Evolutionary conservation across 2,888 invertebrate species (phyloP), one percentile per base, ranked within the genome.

Genomic region (Ceraclea dissimilis): DNA sequence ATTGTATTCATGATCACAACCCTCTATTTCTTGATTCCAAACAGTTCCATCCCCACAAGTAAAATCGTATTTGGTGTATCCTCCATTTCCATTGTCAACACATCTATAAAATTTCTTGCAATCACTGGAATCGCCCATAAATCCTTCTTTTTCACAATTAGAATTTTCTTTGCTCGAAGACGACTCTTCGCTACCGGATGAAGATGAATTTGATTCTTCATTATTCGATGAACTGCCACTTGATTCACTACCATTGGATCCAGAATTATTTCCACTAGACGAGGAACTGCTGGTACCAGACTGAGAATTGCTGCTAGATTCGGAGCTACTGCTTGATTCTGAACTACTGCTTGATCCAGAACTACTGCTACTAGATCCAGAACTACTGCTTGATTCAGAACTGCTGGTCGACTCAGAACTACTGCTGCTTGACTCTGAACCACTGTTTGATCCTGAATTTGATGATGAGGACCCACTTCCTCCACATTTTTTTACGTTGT

Each of bases 1-100:
- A 56, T 80, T 79, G 75, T 81, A 82, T 31, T 72, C 72, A 63
- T 80, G 75, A 66, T 79, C 78, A 63, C 85, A 85, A 1, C 74
- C 73, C 64, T 77, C 73, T 53, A 76, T 73, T 34, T 76, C 69
- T 62, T 78, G 66, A 65, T 83, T 82, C 81, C 81, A 83, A 34
- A 78, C 80, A 2, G 82, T 82, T 21, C 80, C 81, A 48, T 75
- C 73, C 5, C 80, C 79, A 64, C 82, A 82, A n/a, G 69, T 67
- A 64, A 80, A 81, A 47, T 79, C 76, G 63, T 79, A 79, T 65
- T 78, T 79, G 2, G 70, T 76, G 49, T 68, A 75, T 16, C 71
- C 71, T n/a, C 71, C 72, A 61, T 71, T 65, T 21, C 74, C 75
- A 63, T 75, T 71, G 59, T 70, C 67, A 17, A 76, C 78, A 68